A percentile compares a stretch with the other conserved stretches of the same genome.
phyloP scores from a whole-genome alignment of 2,113 vertebrate genomes.

The Baryphthengus martii region DNA sequence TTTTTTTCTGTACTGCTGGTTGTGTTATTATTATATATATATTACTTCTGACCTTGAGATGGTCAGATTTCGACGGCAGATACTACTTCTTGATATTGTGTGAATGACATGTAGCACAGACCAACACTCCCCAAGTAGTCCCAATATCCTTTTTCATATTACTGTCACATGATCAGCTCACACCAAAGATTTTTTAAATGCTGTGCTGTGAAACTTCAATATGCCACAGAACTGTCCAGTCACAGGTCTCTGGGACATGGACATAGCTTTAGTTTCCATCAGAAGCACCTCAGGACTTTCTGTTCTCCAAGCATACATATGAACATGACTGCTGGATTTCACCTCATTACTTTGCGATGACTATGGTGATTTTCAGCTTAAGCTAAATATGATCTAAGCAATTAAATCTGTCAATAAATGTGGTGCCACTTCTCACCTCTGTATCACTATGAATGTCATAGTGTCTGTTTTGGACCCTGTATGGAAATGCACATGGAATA shows the following conservation, averaged over 20 bases:
- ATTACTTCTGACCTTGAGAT: background rate
- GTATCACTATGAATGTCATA: background rate
- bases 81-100: background rate
- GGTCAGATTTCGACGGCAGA: background rate
- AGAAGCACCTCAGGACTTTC: background rate
- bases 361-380: background rate
- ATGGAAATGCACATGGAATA: background rate
- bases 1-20: background rate
- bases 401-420: background rate
- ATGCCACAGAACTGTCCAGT: background rate
- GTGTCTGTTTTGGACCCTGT: rapidly evolving
- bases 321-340: background rate
- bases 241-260: background rate
- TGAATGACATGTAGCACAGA: background rate
- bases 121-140: background rate
- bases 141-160: background rate
- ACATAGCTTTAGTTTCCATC: background rate
- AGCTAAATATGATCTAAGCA: background rate
- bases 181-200: background rate
- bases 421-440: background rate
- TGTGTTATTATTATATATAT: background rate
- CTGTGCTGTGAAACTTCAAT: background rate
- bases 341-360: background rate
- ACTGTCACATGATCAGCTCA: background rate
- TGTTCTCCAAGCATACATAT: background rate